Conservation (phyloP, 2,113 vertebrate genomes). For the Setophaga kirtlandii region DNA sequence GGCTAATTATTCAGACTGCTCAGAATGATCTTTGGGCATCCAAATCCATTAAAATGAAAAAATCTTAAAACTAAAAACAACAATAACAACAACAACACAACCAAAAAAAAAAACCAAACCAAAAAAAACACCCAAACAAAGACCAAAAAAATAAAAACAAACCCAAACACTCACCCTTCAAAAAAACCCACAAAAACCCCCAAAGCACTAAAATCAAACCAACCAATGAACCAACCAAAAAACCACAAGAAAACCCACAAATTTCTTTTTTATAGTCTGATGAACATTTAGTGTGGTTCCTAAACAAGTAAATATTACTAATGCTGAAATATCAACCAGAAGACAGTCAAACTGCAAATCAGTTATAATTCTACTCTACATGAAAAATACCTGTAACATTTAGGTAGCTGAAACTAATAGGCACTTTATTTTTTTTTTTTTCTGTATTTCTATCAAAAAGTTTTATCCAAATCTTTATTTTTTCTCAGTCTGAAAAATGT, state of each 20-base stretch:
- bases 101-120: too few species aligned
- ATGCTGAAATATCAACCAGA: not conserved
- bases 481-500: not conserved
- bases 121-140: not conserved
- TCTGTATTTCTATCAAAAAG: not conserved
- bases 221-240: not conserved
- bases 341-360: not conserved
- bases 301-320: not conserved
- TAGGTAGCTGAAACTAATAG: not conserved
- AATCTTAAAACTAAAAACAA: too few species aligned
- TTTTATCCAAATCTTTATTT: not conserved
- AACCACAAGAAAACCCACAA: accelerated
- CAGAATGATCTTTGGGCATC: not conserved
- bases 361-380: not conserved
- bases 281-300: not conserved
- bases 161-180: not conserved
- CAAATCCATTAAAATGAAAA: not conserved
- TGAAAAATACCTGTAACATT: not conserved
- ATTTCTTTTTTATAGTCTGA: not conserved
- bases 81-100: too few species aligned
- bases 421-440: not conserved
- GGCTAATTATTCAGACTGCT: not conserved
- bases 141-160: too few species aligned
- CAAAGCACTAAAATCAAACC: not conserved
- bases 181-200: not conserved